Evolutionary conservation across 2,888 invertebrate genomes (phyloP), one percentile per base, ranked within the genome.

Genomic region (Cantharis nigra): DNA sequence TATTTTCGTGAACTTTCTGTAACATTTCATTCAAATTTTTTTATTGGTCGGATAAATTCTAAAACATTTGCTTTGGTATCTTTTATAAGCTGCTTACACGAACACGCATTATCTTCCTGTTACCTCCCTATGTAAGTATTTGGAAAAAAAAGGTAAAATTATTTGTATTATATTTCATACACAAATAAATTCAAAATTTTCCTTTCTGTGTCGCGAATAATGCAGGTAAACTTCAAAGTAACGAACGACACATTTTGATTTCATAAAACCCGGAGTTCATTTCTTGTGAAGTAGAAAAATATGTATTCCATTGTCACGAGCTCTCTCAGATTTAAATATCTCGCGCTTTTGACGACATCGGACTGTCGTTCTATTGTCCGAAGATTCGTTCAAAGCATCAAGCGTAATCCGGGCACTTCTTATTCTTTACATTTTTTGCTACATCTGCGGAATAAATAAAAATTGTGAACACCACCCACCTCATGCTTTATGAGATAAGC

Each of bases 281-380:
- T 71, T 78, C 74, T 76, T 49, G 77, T 82, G 71, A 83, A 86
- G 86, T 86, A 85, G 84, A 85, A 86, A 86, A 86, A 86, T 86
- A 85, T 86, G 86, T 86, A 85, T 84, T 82, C 83, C 83, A 85
- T 86, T 85, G 86, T 85, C 81, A 81, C 67, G 78, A 78, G 72
- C 70, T 75, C 75, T 75, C 77, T 81, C 80, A 79, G 84, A 86
- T 86, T 85, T 86, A 85, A 85, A 85, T 85, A 85, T 85, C 76
- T 74, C 70, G 69, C 70, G 82, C 83, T 83, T 84, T 83, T 83
- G 83, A 82, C 69, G 76, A 76, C 81, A 81, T 79, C 80, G 80
- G 80, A 77, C 79, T 78, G 80, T 75, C 77, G 67, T 76, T 76
- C 82, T 80, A 83, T 83, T 84, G 83, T 83, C 82, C 81, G 78